A percentile compares a stretch with the other conserved stretches of the same genome.
These are phyloP conservation scores for Osmoderma eremita DNA, from an alignment of 2,888 invertebrate genomes.

Conservation along the genomic window DNA sequence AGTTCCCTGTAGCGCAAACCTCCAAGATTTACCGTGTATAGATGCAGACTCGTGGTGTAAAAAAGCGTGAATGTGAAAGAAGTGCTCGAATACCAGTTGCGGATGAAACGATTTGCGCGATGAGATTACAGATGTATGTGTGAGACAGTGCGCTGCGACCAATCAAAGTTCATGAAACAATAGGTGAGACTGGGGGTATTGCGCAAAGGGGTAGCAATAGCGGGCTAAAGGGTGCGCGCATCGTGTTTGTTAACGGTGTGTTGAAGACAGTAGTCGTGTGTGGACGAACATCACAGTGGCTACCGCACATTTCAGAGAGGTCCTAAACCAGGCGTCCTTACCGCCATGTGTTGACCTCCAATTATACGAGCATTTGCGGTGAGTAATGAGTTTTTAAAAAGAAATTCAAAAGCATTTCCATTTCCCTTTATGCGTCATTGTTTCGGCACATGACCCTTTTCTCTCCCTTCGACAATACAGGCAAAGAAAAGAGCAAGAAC, in stretches of 20 bases:
- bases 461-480: not conserved
- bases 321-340: slow-evolving; percentile 62
- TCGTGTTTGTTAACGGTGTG: slow-evolving; percentile 51
- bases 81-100: slow-evolving; percentile 45
- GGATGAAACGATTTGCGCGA: slow-evolving; percentile 17
- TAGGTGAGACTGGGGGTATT: slow-evolving; percentile 53
- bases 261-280: slow-evolving; percentile 49
- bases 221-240: slow-evolving; percentile 49
- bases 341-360: slow-evolving; percentile 62
- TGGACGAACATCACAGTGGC: slow-evolving; percentile 61
- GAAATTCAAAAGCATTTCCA: not conserved
- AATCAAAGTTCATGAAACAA: slow-evolving; percentile 56
- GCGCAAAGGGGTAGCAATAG: slow-evolving; percentile 47
- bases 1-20: slow-evolving; percentile 46
- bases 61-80: slow-evolving; percentile 26
- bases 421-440: slow-evolving; percentile 7
- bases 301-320: slow-evolving; percentile 62
- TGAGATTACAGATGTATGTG: slow-evolving; percentile 38
- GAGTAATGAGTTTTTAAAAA: slow-evolving; percentile 51
- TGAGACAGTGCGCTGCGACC: slow-evolving; percentile 51
- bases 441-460: not conserved
- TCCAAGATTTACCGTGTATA: slow-evolving; percentile 36
- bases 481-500: slow-evolving; percentile 8
- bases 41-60: slow-evolving; percentile 38
- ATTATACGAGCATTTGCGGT: slow-evolving; percentile 61